phyloP scores from a whole-genome alignment of 2,113 vertebrate species.

The Callaeas wilsoni region DNA sequence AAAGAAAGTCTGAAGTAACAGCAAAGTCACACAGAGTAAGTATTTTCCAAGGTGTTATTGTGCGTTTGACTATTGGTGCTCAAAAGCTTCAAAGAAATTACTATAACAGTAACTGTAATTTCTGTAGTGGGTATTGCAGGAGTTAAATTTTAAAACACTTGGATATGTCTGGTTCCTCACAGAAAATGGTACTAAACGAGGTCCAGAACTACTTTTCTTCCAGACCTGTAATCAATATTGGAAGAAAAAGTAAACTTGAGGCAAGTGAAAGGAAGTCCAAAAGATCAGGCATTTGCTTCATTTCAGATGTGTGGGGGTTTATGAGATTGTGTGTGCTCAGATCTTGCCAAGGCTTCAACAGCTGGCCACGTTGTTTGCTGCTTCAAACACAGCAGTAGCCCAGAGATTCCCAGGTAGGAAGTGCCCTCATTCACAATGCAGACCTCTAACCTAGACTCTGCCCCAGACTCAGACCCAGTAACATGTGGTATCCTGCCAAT shows the following conservation, averaged over 20 bases:
- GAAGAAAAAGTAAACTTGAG: background rate
- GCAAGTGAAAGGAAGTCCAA: background rate
- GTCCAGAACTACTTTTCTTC: background rate
- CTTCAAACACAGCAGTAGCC: background rate
- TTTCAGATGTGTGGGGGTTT: background rate
- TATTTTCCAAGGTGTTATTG: background rate
- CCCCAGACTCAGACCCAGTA: background rate
- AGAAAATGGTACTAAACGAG: background rate
- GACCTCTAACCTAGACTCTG: background rate
- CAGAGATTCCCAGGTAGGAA: background rate
- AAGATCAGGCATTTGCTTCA: background rate
- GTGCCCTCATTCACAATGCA: background rate
- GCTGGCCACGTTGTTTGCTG: rapidly evolving
- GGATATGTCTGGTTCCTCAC: rapidly evolving
- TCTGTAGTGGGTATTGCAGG: background rate
- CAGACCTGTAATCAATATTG: background rate
- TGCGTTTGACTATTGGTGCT: background rate
- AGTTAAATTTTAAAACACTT: background rate
- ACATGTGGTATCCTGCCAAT: rapidly evolving
- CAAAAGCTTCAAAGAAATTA: background rate
- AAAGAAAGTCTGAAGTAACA: background rate
- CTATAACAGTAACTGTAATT: background rate
- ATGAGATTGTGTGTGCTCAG: background rate
- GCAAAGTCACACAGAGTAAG: background rate
- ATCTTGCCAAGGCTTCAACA: background rate